phyloP scores from a whole-genome alignment of 2,888 invertebrate species.

The Ormyrus thymus region DNA sequence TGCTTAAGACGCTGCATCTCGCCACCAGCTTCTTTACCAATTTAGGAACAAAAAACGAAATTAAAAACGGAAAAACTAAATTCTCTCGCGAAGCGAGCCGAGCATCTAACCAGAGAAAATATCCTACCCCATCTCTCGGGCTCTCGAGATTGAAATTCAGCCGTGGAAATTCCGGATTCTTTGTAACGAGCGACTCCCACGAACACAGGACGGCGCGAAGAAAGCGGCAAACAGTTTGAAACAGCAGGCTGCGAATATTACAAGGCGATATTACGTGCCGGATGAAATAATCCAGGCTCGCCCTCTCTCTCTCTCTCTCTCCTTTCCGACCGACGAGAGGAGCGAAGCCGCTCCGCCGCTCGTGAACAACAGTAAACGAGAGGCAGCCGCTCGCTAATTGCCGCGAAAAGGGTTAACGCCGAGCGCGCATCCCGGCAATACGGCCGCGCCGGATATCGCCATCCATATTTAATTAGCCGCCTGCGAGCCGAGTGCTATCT shows the following conservation, averaged over 20 bases:
- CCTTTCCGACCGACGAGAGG: neutral
- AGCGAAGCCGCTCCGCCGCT: constrained; percentile 49
- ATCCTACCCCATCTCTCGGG: neutral
- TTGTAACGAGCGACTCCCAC: constrained; percentile 59
- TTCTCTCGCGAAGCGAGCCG: neutral
- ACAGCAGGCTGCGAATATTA: constrained; percentile 72
- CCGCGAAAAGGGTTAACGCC: constrained; percentile 71
- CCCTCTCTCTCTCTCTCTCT: neutral
- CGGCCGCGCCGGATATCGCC: constrained; percentile 65
- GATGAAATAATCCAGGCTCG: constrained; percentile 70
- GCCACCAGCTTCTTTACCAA: too few relatives aligned
- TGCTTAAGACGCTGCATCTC: too few relatives aligned
- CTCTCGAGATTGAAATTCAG: constrained; percentile 50
- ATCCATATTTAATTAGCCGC: constrained; percentile 70
- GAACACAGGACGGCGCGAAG: constrained; percentile 52
- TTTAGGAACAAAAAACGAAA: neutral
- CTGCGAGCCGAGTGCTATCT: too few relatives aligned
- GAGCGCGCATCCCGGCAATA: constrained; percentile 58
- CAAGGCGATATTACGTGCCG: constrained; percentile 70
- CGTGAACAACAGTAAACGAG: constrained; percentile 70
- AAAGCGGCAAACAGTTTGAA: constrained; percentile 68
- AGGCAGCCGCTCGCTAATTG: constrained; percentile 66
- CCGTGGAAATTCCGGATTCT: constrained; percentile 41
- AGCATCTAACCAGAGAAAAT: neutral
- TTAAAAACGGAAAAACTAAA: constrained; percentile 22